Evolutionary conservation across 1,140 invertebrate genomes (phyloP).

Genomic region (Sitobion miscanthi): DNA sequence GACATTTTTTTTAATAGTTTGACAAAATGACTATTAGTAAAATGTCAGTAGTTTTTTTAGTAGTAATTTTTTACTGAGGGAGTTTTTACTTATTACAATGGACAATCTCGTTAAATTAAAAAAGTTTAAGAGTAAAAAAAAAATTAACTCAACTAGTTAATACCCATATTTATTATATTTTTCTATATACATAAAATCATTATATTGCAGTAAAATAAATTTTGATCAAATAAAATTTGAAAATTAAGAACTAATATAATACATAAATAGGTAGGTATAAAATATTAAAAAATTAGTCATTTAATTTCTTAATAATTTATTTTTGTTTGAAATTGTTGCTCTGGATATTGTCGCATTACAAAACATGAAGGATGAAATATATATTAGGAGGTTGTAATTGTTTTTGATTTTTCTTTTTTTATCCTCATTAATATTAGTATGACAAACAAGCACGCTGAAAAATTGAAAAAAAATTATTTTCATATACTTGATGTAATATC

Average conservation of each 20-base stretch:
- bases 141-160: not conserved
- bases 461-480: not conserved
- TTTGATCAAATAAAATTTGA: not conserved
- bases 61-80: too few relatives aligned
- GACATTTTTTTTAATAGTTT: too few relatives aligned
- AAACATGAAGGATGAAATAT: not conserved
- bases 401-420: not conserved
- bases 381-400: not conserved
- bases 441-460: not conserved
- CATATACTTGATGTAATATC: not conserved
- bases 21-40: too few relatives aligned
- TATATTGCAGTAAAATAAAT: not conserved
- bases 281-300: not conserved
- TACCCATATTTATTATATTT: not conserved
- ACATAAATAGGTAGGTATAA: not conserved
- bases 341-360: not conserved
- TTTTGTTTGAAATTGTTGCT: not conserved
- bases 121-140: not conserved
- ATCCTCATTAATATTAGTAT: conserved; percentile 13
- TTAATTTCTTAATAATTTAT: not conserved
- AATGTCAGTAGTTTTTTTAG: too few relatives aligned
- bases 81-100: too few relatives aligned
- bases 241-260: conserved; percentile 6
- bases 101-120: too few relatives aligned
- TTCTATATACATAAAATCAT: not conserved